A percentile compares a stretch with the other conserved stretches of the same genome.
Evolutionary conservation across 64 coral and sea anemone genomes (phyloP).

Genomic region (Pocillopora damicornis): DNA sequence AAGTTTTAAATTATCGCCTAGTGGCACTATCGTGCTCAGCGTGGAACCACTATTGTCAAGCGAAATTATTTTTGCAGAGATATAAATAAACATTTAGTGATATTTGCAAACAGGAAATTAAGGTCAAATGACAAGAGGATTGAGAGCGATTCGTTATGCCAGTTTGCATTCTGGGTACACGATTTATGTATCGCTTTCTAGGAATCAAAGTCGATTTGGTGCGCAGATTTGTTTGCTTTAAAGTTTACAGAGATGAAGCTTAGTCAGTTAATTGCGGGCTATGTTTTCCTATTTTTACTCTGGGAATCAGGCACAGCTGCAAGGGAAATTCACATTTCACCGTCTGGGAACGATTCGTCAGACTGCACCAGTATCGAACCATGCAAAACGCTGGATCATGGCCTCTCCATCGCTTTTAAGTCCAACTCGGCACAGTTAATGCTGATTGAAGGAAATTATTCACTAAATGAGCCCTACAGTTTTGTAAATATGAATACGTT

Average conservation of each 20-base stretch:
- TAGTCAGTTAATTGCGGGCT: neutral
- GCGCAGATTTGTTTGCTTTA: neutral
- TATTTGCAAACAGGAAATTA: no score
- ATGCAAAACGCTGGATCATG: constrained; percentile 32
- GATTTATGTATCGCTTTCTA: no score
- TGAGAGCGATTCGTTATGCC: no score
- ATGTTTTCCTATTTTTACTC: neutral
- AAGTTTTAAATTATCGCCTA: no score
- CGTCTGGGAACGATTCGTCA: constrained; percentile 25
- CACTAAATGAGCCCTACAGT: constrained; percentile 26
- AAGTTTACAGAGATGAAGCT: neutral
- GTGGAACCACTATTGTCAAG: no score
- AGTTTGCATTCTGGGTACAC: no score
- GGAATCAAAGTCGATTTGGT: neutral
- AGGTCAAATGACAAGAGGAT: no score
- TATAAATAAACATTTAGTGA: no score
- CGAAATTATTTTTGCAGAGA: no score
- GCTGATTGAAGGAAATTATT: constrained; percentile 33
- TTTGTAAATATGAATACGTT: constrained; percentile 39
- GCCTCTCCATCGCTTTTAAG: neutral
- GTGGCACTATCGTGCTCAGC: no score
- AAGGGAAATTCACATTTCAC: constrained; percentile 1
- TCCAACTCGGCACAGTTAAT: constrained; percentile 21
- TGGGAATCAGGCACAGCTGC: neutral
- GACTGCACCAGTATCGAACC: neutral